A percentile compares a stretch with the other conserved stretches of the same genome.
Conservation (phyloP, 2,888 invertebrate species). For the Neria commutata region DNA sequence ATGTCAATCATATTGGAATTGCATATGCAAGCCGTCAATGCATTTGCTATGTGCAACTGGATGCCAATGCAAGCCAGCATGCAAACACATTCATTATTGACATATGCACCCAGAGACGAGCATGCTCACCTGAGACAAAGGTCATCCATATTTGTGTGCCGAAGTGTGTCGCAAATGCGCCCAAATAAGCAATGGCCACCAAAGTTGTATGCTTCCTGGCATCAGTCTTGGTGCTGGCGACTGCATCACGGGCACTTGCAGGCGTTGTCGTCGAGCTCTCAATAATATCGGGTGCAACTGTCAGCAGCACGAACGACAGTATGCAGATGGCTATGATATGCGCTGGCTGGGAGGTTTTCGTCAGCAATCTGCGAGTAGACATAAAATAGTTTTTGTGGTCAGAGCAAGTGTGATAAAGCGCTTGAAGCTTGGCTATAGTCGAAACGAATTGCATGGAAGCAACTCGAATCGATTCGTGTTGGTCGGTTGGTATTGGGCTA, state of each 20-base stretch:
- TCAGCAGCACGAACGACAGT: conserved; percentile 66
- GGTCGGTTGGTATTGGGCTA: too few species aligned
- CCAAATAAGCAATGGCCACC: conserved; percentile 73
- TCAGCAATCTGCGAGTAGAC: conserved; percentile 69
- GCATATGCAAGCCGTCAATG: neutral
- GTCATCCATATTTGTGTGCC: conserved; percentile 95
- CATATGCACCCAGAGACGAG: neutral
- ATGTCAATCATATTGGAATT: neutral
- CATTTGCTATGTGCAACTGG: neutral
- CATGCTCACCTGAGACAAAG: conserved; percentile 76
- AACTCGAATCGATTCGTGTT: too few species aligned
- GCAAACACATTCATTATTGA: neutral
- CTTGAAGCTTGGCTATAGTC: neutral
- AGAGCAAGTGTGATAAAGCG: too few species aligned
- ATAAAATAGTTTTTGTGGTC: too few species aligned
- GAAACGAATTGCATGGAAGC: neutral
- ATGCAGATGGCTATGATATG: conserved; percentile 73
- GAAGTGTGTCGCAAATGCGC: conserved; percentile 79
- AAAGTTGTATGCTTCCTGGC: conserved; percentile 27
- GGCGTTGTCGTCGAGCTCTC: conserved; percentile 27
- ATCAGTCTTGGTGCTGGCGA: neutral
- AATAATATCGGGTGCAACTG: conserved; percentile 63
- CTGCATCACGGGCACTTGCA: too few species aligned
- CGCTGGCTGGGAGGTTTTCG: conserved; percentile 77
- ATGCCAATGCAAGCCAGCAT: neutral